Conservation (phyloP, 2,888 invertebrate genomes). For the Taenaris catops region DNA sequence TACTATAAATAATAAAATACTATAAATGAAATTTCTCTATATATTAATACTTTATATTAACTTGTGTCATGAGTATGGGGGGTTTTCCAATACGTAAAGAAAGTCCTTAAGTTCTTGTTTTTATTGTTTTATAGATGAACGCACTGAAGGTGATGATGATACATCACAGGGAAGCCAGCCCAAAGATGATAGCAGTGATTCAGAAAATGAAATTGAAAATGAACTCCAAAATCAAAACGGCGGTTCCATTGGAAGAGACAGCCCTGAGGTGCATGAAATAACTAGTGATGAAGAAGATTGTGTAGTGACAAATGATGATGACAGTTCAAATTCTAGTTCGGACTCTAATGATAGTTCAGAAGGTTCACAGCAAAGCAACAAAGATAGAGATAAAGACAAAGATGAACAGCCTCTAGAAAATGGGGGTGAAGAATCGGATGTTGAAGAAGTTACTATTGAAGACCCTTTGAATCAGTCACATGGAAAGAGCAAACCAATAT, state of each 20-base stretch:
- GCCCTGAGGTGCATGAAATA: slow-evolving; percentile 75
- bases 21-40: too few species aligned
- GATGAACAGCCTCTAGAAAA: slow-evolving; percentile 66
- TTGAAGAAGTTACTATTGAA: slow-evolving; percentile 84
- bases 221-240: slow-evolving; percentile 67
- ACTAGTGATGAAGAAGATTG: slow-evolving; percentile 80
- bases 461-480: slow-evolving; percentile 81
- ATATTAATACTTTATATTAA: too few species aligned
- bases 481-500: slow-evolving; percentile 71
- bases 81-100: too few species aligned
- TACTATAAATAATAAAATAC: too few species aligned
- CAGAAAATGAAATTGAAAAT: slow-evolving; percentile 45
- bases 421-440: slow-evolving; percentile 81
- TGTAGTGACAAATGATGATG: slow-evolving; percentile 73
- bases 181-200: slow-evolving; percentile 68
- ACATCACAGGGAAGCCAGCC: slow-evolving; percentile 72
- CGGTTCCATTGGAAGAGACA: slow-evolving; percentile 39
- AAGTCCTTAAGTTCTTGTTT: too few species aligned
- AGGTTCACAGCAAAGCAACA: slow-evolving; percentile 62
- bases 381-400: slow-evolving; percentile 73
- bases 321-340: slow-evolving; percentile 75
- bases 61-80: too few species aligned
- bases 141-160: slow-evolving; percentile 72
- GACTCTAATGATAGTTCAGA: slow-evolving; percentile 81
- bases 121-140: slow-evolving; percentile 51